Conservation (phyloP, 2,797 vertebrate genomes). For the Channa striata region DNA sequence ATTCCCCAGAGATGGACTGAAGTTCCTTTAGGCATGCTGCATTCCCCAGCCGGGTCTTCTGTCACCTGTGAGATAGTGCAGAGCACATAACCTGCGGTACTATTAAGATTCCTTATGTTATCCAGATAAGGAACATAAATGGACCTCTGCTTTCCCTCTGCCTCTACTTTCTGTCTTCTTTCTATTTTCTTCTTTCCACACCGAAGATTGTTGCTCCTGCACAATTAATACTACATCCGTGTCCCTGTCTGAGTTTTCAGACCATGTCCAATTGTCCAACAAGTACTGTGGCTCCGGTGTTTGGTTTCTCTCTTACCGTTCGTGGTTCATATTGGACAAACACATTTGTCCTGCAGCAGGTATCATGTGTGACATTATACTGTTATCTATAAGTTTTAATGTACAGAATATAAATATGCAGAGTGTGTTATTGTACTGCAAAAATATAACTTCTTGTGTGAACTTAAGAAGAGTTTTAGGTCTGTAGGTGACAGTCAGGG, state of each 20-base stretch:
- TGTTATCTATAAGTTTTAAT: constrained; percentile 23
- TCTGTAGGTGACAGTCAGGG: too few relatives aligned
- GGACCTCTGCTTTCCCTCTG: constrained; percentile 58
- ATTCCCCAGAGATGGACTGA: constrained; percentile 56
- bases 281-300: constrained; percentile 29
- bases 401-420: constrained; percentile 12
- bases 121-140: constrained; percentile 70
- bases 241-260: constrained; percentile 30
- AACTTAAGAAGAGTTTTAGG: too few relatives aligned
- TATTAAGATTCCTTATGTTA: constrained; percentile 73
- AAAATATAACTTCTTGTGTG: constrained; percentile 12
- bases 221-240: constrained; percentile 24
- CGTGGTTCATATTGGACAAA: constrained; percentile 47
- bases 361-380: constrained; percentile 29
- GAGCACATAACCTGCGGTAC: constrained; percentile 66
- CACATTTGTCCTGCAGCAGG: constrained; percentile 30
- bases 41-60: constrained; percentile 63
- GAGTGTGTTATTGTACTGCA: constrained; percentile 9
- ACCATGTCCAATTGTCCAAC: constrained; percentile 41
- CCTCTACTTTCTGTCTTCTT: constrained; percentile 40
- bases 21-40: constrained; percentile 52
- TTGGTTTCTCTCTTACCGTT: constrained; percentile 44
- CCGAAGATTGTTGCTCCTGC: constrained; percentile 21
- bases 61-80: constrained; percentile 71
- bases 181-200: constrained; percentile 18